Conservation (phyloP, 2,113 vertebrate species). For the Arothron firmamentum region DNA sequence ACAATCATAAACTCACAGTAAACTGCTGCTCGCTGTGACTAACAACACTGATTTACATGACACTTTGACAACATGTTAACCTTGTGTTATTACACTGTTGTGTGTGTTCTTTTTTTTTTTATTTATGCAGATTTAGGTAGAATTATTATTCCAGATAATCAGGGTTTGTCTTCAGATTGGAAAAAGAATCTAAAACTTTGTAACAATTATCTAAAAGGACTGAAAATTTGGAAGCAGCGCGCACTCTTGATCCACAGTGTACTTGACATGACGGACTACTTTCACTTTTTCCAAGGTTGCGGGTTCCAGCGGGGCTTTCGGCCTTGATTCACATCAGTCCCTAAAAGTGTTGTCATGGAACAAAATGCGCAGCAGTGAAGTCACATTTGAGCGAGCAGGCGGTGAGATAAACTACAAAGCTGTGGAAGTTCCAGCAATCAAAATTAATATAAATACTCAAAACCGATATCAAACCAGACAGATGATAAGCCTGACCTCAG, state of each 20-base stretch:
- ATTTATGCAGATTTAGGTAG: constrained; percentile 32
- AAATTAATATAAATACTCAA: not conserved
- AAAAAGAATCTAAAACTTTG: no score
- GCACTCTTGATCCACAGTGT: not conserved
- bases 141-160: not conserved
- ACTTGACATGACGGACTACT: constrained; percentile 1
- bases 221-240: no score
- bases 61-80: constrained; percentile 62
- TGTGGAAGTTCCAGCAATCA: constrained; percentile 5
- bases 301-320: constrained; percentile 17
- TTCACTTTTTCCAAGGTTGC: constrained; percentile 24
- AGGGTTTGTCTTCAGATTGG: not conserved
- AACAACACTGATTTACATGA: constrained; percentile 41
- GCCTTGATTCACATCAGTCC: constrained; percentile 21
- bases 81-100: no score
- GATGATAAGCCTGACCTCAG: not conserved
- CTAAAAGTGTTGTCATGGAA: constrained; percentile 8
- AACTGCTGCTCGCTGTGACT: constrained; percentile 41
- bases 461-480: not conserved
- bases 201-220: no score
- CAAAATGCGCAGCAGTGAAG: constrained; percentile 17
- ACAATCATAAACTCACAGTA: constrained; percentile 55
- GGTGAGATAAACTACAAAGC: not conserved
- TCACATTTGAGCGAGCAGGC: constrained; percentile 16
- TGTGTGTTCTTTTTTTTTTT: constrained; percentile 10